phyloP scores from a whole-genome alignment of 2,113 vertebrate species.

The Clarias gariepinus region DNA sequence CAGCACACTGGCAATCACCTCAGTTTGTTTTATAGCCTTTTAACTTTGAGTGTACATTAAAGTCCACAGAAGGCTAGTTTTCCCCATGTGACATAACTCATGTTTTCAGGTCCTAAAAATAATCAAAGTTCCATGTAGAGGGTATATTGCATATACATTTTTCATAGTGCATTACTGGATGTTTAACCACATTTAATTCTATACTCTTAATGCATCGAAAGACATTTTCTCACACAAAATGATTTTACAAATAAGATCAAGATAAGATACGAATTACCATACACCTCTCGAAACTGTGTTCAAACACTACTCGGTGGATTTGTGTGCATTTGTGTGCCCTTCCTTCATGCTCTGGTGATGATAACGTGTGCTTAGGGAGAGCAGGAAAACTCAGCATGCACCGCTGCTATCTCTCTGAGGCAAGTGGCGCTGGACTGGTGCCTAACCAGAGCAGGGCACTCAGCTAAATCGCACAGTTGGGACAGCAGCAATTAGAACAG shows the following conservation, averaged over 20 bases:
- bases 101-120: background rate
- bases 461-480: conserved; percentile 65
- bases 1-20: conserved; percentile 58
- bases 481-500: conserved; percentile 74
- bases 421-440: conserved; percentile 58
- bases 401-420: conserved; percentile 27
- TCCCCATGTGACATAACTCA: background rate
- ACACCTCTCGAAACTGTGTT: conserved; percentile 20
- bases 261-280: conserved; percentile 5
- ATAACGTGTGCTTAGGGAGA: conserved; percentile 24
- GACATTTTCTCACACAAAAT: background rate
- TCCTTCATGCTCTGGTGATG: conserved; percentile 25
- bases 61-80: background rate
- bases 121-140: no score
- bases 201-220: background rate
- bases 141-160: background rate
- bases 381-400: conserved; percentile 32
- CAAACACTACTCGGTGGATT: background rate
- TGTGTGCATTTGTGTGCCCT: conserved; percentile 17
- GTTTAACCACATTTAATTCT: background rate
- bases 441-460: conserved; percentile 62
- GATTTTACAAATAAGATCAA: background rate
- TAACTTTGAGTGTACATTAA: background rate
- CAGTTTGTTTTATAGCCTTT: background rate
- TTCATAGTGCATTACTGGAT: background rate